Percentiles rank a stretch among this genome's conserved stretches.
Conservation (phyloP, 1,140 invertebrate genomes). For the Andrena cerasifolii region DNA sequence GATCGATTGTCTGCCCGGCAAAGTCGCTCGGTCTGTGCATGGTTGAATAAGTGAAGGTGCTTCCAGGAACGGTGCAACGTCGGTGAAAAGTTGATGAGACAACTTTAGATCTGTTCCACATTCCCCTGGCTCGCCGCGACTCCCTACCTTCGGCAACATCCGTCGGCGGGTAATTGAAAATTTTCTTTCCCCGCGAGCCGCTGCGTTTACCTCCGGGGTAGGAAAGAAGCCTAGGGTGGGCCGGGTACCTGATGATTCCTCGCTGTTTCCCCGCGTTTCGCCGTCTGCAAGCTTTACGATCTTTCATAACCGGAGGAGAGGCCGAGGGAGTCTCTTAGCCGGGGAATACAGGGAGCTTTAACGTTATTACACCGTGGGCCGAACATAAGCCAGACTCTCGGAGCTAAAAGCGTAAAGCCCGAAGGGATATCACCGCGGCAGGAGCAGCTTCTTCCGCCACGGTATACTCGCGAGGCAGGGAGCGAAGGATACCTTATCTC, state of each 20-base stretch:
- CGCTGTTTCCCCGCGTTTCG: slow-evolving; percentile 3
- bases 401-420: slow-evolving; percentile 2
- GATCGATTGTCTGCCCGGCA: neutral
- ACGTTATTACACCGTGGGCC: slow-evolving; percentile 26
- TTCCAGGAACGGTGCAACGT: slow-evolving; percentile 5
- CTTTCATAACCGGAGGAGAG: slow-evolving; percentile 14
- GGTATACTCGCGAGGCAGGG: neutral
- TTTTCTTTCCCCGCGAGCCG: neutral
- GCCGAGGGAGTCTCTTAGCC: neutral
- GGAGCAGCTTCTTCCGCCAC: neutral
- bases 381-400: neutral
- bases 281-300: slow-evolving; percentile 11
- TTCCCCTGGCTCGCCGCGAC: neutral
- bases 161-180: slow-evolving; percentile 19
- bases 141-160: neutral
- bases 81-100: slow-evolving; percentile 48
- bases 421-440: neutral
- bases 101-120: slow-evolving; percentile 44
- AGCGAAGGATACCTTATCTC: neutral
- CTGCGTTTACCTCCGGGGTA: neutral
- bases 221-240: neutral
- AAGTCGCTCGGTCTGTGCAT: slow-evolving; percentile 11
- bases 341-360: neutral
- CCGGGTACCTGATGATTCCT: neutral
- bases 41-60: slow-evolving; percentile 44